These are phyloP conservation scores for Ormyrus rosae DNA, from an alignment of 2,888 invertebrate species.

Conservation along the genomic window DNA sequence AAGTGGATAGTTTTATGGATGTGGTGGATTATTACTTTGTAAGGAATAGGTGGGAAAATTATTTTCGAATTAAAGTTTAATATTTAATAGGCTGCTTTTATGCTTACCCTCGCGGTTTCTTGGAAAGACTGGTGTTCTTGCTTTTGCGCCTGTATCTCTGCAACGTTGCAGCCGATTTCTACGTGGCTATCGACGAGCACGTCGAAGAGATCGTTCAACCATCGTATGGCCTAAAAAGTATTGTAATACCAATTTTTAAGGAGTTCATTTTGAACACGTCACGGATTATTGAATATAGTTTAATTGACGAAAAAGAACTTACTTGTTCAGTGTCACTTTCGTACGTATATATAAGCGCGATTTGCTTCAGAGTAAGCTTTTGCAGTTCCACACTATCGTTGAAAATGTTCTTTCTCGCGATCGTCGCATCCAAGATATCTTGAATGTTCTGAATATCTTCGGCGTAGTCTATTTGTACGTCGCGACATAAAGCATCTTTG, in stretches of 20 bases:
- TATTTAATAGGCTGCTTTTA: too few species aligned
- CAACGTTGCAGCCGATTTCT: constrained; percentile 84
- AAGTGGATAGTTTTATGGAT: too few species aligned
- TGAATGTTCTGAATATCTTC: constrained; percentile 85
- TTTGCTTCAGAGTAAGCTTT: constrained; percentile 86
- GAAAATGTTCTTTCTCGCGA: constrained; percentile 83
- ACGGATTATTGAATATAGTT: too few species aligned
- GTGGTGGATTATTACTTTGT: too few species aligned
- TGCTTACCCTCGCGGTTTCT: constrained; percentile 84
- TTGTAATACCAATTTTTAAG: neutral
- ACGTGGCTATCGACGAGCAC: constrained; percentile 83
- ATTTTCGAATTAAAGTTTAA: too few species aligned
- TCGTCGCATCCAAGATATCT: constrained; percentile 83
- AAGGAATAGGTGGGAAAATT: too few species aligned
- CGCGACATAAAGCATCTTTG: constrained; percentile 86
- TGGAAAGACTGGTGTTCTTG: constrained; percentile 86
- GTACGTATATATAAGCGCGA: constrained; percentile 85
- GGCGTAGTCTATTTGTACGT: constrained; percentile 83
- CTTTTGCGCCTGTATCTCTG: constrained; percentile 86
- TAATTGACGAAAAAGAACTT: constrained; percentile 22
- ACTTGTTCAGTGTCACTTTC: constrained; percentile 86
- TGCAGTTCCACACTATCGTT: constrained; percentile 86
- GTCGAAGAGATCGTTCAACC: constrained; percentile 86
- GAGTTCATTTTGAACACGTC: too few species aligned
- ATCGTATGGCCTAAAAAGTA: constrained; percentile 80